A percentile compares a stretch with the other conserved stretches of the same genome.
phyloP scores from a whole-genome alignment of 1,140 invertebrate genomes.

The Acromyrmex charruanus region DNA sequence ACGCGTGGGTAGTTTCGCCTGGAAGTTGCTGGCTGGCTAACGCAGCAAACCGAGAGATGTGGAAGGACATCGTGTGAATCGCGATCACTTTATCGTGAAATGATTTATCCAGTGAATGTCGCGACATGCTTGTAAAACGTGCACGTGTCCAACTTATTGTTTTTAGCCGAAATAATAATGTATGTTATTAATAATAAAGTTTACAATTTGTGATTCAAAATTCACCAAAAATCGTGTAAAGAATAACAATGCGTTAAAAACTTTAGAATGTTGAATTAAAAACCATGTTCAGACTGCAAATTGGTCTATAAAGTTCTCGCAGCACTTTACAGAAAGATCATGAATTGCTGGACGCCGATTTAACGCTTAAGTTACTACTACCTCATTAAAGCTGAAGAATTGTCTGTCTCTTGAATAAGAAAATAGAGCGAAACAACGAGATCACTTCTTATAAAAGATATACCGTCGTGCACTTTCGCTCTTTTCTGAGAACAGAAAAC shows the following conservation, averaged over 20 bases:
- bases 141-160: background rate
- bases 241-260: background rate
- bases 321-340: slow-evolving; percentile 39
- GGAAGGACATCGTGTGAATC: background rate
- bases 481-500: slow-evolving; percentile 70
- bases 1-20: slow-evolving; percentile 49
- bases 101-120: slow-evolving; percentile 7
- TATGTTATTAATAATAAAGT: background rate
- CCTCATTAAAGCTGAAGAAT: slow-evolving; percentile 67
- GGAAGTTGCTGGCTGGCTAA: background rate
- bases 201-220: background rate
- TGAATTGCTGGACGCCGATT: slow-evolving; percentile 71
- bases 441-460: slow-evolving; percentile 59
- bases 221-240: background rate
- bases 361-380: slow-evolving; percentile 69
- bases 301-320: slow-evolving; percentile 25
- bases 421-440: slow-evolving; percentile 52
- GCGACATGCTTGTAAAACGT: background rate
- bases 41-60: slow-evolving; percentile 29
- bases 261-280: background rate
- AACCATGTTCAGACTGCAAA: slow-evolving; percentile 22
- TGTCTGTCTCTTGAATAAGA: slow-evolving; percentile 66
- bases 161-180: background rate
- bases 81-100: slow-evolving; percentile 8
- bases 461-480: slow-evolving; percentile 66